Conservation (phyloP, 2,113 vertebrate genomes). For the Tragelaphus buxtoni region DNA sequence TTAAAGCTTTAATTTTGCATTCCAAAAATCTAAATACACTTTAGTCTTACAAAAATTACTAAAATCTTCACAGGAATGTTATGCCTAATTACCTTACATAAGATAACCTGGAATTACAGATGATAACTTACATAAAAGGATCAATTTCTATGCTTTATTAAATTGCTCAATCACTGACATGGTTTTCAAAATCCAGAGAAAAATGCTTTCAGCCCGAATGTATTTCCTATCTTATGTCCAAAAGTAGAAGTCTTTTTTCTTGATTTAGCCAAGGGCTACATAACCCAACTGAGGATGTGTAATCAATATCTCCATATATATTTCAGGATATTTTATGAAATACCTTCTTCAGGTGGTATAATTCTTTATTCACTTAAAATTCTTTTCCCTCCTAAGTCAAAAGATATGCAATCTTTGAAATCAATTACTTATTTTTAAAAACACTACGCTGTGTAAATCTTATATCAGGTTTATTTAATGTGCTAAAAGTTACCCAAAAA, state of each 20-base stretch:
- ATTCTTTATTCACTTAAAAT: background rate
- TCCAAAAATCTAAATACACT: constrained; percentile 25
- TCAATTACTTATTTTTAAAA: background rate
- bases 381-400: background rate
- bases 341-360: background rate
- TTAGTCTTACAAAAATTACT: constrained; percentile 62
- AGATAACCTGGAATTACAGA: background rate
- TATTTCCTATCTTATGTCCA: background rate
- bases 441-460: background rate
- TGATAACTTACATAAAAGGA: background rate
- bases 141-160: background rate
- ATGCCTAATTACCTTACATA: constrained; percentile 45
- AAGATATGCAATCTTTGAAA: background rate
- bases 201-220: background rate
- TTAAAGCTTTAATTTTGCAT: constrained; percentile 41
- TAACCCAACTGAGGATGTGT: background rate
- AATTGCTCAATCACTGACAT: background rate
- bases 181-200: background rate
- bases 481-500: background rate
- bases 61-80: constrained; percentile 62
- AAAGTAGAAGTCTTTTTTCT: background rate
- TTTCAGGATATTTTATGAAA: background rate
- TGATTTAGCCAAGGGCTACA: background rate
- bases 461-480: background rate
- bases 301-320: background rate